These are phyloP conservation scores for Anoplophora glabripennis DNA, from an alignment of 1,140 invertebrate genomes.

Conservation along the genomic window DNA sequence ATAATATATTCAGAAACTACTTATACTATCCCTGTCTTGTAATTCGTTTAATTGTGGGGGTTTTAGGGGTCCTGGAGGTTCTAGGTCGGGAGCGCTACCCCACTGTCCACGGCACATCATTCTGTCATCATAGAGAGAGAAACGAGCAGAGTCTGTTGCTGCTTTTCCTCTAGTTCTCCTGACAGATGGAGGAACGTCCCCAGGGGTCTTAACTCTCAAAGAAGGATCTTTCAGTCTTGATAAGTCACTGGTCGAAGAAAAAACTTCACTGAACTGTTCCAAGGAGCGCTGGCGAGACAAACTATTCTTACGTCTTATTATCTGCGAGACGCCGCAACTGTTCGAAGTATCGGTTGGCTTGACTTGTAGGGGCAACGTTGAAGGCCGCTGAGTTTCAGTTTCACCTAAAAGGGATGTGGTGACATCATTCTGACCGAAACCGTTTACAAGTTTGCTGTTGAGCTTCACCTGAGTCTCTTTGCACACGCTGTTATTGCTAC, in stretches of 20 bases:
- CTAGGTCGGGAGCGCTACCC: constrained; percentile 48
- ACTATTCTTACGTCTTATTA: constrained; percentile 42
- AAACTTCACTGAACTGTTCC: constrained; percentile 67
- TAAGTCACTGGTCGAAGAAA: constrained; percentile 57
- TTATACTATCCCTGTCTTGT: constrained; percentile 45
- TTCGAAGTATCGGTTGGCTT: constrained; percentile 34
- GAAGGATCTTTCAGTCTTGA: constrained; percentile 69
- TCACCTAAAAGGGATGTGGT: constrained; percentile 41
- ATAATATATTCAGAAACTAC: constrained; percentile 35
- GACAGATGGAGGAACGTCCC: constrained; percentile 73
- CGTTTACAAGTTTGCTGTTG: constrained; percentile 41
- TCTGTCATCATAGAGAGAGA: constrained; percentile 82
- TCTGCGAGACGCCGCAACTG: constrained; percentile 34
- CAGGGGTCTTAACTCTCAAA: constrained; percentile 76
- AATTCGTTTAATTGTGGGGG: constrained; percentile 37
- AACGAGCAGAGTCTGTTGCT: constrained; percentile 52
- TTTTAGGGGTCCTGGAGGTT: constrained; percentile 48
- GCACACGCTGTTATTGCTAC: constrained; percentile 23
- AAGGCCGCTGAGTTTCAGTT: constrained; percentile 41
- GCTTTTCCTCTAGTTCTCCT: constrained; percentile 60
- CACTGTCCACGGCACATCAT: constrained; percentile 64
- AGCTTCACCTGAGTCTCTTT: constrained; percentile 58
- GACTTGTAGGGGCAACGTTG: constrained; percentile 41
- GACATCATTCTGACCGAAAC: constrained; percentile 39
- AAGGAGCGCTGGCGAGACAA: constrained; percentile 58